These are phyloP conservation scores for Tipula vernalis DNA, from an alignment of 2,888 invertebrate genomes.

Conservation along the genomic window DNA sequence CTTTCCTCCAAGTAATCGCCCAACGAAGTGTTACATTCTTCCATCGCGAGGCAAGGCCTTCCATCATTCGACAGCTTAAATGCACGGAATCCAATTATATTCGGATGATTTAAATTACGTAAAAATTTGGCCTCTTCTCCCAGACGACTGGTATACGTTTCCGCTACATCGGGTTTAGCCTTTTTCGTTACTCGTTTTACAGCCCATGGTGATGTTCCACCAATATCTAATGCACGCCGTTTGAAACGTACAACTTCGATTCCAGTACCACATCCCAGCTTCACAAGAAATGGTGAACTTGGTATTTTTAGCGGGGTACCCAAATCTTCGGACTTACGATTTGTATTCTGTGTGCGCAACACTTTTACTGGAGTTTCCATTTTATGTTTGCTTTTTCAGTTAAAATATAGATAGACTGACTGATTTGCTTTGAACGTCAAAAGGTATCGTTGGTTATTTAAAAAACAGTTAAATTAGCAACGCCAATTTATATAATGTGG, in stretches of 20 bases:
- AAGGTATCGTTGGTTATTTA: background rate
- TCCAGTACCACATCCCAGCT: slow-evolving; percentile 67
- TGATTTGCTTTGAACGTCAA: background rate
- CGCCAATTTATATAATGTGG: background rate
- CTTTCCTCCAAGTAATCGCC: slow-evolving; percentile 62
- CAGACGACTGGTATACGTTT: slow-evolving; percentile 41
- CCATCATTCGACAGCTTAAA: slow-evolving; percentile 31
- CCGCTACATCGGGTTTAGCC: slow-evolving; percentile 27
- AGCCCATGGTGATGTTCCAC: slow-evolving; percentile 69
- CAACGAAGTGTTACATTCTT: slow-evolving; percentile 58
- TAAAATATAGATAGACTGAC: background rate
- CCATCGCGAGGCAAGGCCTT: slow-evolving; percentile 58
- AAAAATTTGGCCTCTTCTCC: slow-evolving; percentile 55
- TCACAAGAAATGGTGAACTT: slow-evolving; percentile 57
- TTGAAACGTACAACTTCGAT: slow-evolving; percentile 65
- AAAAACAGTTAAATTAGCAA: background rate
- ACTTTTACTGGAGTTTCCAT: slow-evolving; percentile 6
- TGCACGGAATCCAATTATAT: slow-evolving; percentile 65
- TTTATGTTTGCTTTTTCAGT: background rate
- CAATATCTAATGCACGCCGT: slow-evolving; percentile 53
- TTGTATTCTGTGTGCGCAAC: background rate
- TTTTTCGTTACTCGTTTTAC: slow-evolving; percentile 56
- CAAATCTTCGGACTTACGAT: background rate
- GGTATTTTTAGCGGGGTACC: slow-evolving; percentile 43
- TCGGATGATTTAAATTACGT: slow-evolving; percentile 56